Evolutionary conservation across 2,888 invertebrate species (phyloP).

Genomic region (Strigamia transsilvanica): DNA sequence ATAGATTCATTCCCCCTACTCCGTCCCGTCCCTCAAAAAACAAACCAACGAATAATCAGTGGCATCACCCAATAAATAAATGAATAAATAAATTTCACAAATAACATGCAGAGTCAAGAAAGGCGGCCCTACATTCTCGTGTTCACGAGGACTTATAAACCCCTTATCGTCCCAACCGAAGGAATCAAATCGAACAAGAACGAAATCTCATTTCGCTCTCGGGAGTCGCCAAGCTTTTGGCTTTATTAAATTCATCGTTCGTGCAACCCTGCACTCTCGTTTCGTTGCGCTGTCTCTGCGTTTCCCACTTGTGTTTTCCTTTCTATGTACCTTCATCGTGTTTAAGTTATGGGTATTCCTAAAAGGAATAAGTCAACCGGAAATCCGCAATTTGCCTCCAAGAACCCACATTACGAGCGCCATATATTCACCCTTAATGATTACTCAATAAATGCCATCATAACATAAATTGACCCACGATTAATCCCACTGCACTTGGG

Average conservation of each 20-base stretch:
- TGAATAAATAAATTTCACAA: neutral
- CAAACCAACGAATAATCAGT: neutral
- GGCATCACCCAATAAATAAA: neutral
- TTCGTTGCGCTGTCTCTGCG: neutral
- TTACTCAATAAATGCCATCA: slow-evolving; percentile 33
- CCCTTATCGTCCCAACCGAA: slow-evolving; percentile 39
- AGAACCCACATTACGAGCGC: slow-evolving; percentile 16
- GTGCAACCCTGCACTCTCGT: slow-evolving; percentile 33
- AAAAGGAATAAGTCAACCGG: slow-evolving; percentile 34
- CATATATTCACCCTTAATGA: slow-evolving; percentile 23
- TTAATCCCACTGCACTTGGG: slow-evolving; percentile 4
- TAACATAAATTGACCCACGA: slow-evolving; percentile 5
- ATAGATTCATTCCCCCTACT: no score
- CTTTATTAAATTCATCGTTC: slow-evolving; percentile 49
- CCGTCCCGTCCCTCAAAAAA: neutral
- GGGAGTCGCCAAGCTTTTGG: slow-evolving; percentile 41
- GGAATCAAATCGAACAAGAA: slow-evolving; percentile 46
- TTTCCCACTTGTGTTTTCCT: neutral
- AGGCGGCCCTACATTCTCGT: neutral
- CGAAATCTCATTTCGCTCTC: slow-evolving; percentile 49
- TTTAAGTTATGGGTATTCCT: slow-evolving; percentile 16
- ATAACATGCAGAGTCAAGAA: neutral
- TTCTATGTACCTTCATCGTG: neutral
- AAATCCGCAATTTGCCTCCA: slow-evolving; percentile 31
- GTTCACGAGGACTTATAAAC: slow-evolving; percentile 12